A percentile compares a stretch with the other conserved stretches of the same genome.
Conservation (phyloP, 1,140 invertebrate species). For the Pectinophora gossypiella region DNA sequence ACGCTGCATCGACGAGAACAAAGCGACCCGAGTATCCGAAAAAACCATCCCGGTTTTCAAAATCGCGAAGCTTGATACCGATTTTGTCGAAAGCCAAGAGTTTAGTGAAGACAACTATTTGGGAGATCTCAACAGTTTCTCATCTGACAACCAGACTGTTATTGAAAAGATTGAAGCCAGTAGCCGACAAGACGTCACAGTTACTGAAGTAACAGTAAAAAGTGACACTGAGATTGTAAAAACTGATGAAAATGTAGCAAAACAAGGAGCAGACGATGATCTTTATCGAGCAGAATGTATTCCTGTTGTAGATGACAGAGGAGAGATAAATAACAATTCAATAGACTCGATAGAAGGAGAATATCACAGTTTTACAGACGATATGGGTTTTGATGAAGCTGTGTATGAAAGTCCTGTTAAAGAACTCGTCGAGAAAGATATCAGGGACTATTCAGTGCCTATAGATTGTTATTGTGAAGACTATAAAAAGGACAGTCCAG, state of each 20-base stretch:
- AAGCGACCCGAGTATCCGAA: conserved; percentile 35
- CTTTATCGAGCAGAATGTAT: conserved; percentile 24
- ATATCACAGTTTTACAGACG: conserved; percentile 64
- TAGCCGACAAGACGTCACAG: not conserved
- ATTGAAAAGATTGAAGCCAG: conserved; percentile 23
- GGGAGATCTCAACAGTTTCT: conserved; percentile 43
- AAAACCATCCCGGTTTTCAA: conserved; percentile 35
- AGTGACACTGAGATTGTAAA: too few species aligned
- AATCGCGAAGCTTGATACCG: conserved; percentile 23
- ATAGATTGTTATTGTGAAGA: conserved; percentile 62
- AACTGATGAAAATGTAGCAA: not conserved
- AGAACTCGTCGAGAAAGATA: conserved; percentile 66
- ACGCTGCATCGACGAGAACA: conserved; percentile 28
- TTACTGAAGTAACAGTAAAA: conserved; percentile 5
- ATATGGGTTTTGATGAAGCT: conserved; percentile 52
- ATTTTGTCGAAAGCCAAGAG: conserved; percentile 61
- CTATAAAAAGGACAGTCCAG: conserved; percentile 39
- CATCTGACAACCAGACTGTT: conserved; percentile 41
- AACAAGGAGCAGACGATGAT: conserved; percentile 1
- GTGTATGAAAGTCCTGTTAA: conserved; percentile 66
- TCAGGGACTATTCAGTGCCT: conserved; percentile 66
- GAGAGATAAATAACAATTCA: conserved; percentile 26
- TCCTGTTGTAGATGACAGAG: conserved; percentile 4
- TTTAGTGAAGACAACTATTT: conserved; percentile 66
- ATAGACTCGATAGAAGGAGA: conserved; percentile 45